These are phyloP conservation scores for Noctua fimbriata DNA, from an alignment of 2,888 invertebrate species.

Conservation along the genomic window DNA sequence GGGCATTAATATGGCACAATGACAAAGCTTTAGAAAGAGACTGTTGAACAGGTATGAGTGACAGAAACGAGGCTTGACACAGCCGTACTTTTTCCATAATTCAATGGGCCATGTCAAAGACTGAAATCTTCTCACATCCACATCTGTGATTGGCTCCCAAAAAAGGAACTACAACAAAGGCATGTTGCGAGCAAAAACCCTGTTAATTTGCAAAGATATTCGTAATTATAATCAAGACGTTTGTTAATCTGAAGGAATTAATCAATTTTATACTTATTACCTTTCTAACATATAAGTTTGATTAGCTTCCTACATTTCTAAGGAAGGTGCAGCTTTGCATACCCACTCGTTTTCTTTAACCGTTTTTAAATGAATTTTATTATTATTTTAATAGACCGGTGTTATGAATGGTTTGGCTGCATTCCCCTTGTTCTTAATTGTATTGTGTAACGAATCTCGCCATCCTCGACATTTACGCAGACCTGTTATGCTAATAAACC, in stretches of 20 bases:
- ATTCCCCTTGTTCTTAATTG: constrained; percentile 8
- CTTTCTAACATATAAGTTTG: background rate
- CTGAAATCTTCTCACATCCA: background rate
- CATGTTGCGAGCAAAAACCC: background rate
- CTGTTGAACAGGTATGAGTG: background rate
- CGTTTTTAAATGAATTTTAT: background rate
- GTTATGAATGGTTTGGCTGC: constrained; percentile 11
- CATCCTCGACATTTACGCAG: background rate
- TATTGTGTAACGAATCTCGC: constrained; percentile 20
- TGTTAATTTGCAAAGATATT: background rate
- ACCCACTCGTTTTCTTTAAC: background rate
- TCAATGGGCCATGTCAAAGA: background rate
- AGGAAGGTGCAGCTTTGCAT: constrained; percentile 1
- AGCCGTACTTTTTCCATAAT: background rate
- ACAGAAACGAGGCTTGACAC: background rate
- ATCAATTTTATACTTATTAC: background rate
- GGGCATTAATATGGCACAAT: constrained; percentile 17
- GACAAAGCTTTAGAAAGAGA: background rate
- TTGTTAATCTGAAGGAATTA: background rate
- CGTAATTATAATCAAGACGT: background rate
- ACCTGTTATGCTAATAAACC: constrained; percentile 50
- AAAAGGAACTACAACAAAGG: background rate
- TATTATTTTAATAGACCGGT: constrained; percentile 6
- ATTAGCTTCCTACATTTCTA: background rate
- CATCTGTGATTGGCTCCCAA: background rate